phyloP scores from a whole-genome alignment of 2,113 vertebrate genomes.

The Lepisosteus osseus region DNA sequence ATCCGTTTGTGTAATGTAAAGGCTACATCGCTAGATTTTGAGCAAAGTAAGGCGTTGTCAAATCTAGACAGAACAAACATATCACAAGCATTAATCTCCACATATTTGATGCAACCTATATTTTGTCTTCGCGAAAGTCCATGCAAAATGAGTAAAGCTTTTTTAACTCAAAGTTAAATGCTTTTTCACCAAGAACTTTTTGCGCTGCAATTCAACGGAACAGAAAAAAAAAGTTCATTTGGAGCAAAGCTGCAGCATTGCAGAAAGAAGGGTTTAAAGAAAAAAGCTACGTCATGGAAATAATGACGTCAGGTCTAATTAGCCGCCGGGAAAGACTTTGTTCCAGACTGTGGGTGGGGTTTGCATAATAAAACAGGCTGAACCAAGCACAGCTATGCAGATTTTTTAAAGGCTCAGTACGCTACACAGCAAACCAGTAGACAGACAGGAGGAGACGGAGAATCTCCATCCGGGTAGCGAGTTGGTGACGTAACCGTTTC shows the following conservation, averaged over 20 bases:
- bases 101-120: too few species aligned
- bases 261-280: constrained; percentile 19
- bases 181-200: too few species aligned
- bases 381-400: constrained; percentile 1
- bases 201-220: too few species aligned
- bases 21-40: too few species aligned
- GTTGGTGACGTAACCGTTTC: constrained; percentile 67
- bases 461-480: constrained; percentile 28
- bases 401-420: not conserved
- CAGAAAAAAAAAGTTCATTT: not conserved
- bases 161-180: too few species aligned
- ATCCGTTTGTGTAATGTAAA: too few species aligned
- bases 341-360: constrained; percentile 48
- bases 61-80: too few species aligned
- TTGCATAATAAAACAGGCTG: constrained; percentile 28
- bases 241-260: not conserved
- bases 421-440: too few species aligned
- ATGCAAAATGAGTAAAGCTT: too few species aligned
- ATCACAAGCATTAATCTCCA: too few species aligned
- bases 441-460: constrained; percentile 4
- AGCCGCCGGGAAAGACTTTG: constrained; percentile 60
- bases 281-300: constrained; percentile 74
- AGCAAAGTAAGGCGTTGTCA: too few species aligned
- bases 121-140: too few species aligned
- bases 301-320: constrained; percentile 75